Conservation (phyloP, 2,888 invertebrate species). For the Eupithecia inturbata region DNA sequence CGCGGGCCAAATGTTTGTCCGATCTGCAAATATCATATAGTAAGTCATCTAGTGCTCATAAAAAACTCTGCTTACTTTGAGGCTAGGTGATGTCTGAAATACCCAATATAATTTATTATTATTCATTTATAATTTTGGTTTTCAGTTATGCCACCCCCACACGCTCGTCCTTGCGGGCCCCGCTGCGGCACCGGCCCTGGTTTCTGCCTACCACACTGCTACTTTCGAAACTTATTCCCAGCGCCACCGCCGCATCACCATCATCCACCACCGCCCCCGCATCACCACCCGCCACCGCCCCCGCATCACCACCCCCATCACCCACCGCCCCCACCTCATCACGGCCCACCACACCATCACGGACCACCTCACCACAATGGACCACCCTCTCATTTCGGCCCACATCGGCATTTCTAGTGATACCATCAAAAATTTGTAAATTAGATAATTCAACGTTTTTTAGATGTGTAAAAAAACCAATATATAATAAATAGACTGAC, state of each 20-base stretch:
- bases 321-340: slow-evolving; percentile 5
- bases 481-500: background rate
- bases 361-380: slow-evolving; percentile 30
- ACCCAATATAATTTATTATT: background rate
- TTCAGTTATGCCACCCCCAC: slow-evolving; percentile 66
- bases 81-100: background rate
- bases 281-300: slow-evolving; percentile 40
- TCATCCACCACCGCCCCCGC: slow-evolving; percentile 43
- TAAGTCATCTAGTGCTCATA: background rate
- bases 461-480: background rate
- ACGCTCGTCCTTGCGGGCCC: slow-evolving; percentile 66
- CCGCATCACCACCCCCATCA: slow-evolving; percentile 37
- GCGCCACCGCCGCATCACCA: slow-evolving; percentile 40
- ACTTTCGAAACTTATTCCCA: slow-evolving; percentile 44
- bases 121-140: slow-evolving; percentile 10
- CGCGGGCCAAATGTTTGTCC: too few relatives aligned
- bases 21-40: background rate
- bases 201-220: slow-evolving; percentile 65
- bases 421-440: background rate
- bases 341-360: slow-evolving; percentile 36
- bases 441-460: background rate
- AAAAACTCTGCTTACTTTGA: background rate
- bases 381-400: slow-evolving; percentile 25
- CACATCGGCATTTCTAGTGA: slow-evolving; percentile 22
- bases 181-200: slow-evolving; percentile 57